Evolutionary conservation across 2,888 invertebrate genomes (phyloP).

Genomic region (Meteorus cinctellus): DNA sequence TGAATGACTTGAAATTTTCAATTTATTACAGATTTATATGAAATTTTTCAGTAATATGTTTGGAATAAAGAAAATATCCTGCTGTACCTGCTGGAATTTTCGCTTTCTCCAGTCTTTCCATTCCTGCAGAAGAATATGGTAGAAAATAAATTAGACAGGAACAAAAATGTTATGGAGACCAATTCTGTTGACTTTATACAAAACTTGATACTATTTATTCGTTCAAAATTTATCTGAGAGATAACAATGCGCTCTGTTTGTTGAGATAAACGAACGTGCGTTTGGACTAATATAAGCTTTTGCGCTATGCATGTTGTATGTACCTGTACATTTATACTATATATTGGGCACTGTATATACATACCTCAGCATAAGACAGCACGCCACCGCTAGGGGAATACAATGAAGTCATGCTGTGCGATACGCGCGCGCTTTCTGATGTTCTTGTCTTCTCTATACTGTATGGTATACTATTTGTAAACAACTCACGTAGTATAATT

Average conservation of each 20-base stretch:
- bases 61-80: constrained; percentile 20
- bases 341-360: neutral
- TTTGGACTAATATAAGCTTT: neutral
- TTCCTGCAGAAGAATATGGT: neutral
- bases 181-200: constrained; percentile 1
- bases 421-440: constrained; percentile 1
- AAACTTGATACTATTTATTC: neutral
- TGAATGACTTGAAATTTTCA: constrained; percentile 61
- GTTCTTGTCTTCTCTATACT: neutral
- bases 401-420: constrained; percentile 3
- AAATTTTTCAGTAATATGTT: too few species aligned
- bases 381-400: neutral
- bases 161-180: neutral
- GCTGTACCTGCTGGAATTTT: constrained; percentile 21
- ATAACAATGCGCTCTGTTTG: constrained; percentile 32
- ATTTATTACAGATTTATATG: constrained; percentile 61
- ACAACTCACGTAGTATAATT: constrained; percentile 56
- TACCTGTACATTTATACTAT: neutral
- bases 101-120: neutral
- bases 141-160: neutral
- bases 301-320: neutral
- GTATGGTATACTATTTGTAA: constrained; percentile 54
- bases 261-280: constrained; percentile 3
- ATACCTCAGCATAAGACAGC: neutral
- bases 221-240: constrained; percentile 15